A percentile compares a stretch with the other conserved stretches of the same genome.
phyloP scores from a whole-genome alignment of 2,113 vertebrate species.

The Bos javanicus region DNA sequence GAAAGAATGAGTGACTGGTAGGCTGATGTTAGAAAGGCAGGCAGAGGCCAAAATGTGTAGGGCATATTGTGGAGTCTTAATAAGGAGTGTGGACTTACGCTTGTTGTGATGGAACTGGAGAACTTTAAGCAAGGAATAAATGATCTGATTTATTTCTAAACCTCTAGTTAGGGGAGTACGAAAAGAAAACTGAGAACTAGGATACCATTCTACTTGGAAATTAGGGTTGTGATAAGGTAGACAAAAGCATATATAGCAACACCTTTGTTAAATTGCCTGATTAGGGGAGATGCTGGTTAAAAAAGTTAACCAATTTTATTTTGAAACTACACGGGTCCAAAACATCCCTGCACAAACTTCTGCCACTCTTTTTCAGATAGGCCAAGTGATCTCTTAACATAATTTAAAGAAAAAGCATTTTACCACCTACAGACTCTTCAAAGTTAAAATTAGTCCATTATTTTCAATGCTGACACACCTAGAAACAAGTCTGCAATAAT shows the following conservation, averaged over 20 bases:
- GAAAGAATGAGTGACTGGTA: neutral
- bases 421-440: neutral
- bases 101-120: neutral
- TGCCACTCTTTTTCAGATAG: neutral
- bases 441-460: slow-evolving; percentile 22
- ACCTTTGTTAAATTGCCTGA: neutral
- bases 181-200: neutral
- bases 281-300: neutral
- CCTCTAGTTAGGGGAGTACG: neutral
- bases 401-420: neutral
- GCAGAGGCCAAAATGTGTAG: neutral
- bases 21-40: neutral
- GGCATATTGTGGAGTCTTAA: neutral
- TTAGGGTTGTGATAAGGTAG: neutral
- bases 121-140: neutral
- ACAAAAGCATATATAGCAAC: neutral
- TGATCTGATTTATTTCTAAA: neutral
- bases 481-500: neutral
- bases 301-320: neutral
- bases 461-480: neutral
- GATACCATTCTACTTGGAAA: neutral
- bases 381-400: neutral
- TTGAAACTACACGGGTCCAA: neutral
- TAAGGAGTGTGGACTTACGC: neutral
- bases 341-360: neutral